Base-by-base conservation (phyloP, 2,888 invertebrate species). In the Junonia oenone region DNA sequence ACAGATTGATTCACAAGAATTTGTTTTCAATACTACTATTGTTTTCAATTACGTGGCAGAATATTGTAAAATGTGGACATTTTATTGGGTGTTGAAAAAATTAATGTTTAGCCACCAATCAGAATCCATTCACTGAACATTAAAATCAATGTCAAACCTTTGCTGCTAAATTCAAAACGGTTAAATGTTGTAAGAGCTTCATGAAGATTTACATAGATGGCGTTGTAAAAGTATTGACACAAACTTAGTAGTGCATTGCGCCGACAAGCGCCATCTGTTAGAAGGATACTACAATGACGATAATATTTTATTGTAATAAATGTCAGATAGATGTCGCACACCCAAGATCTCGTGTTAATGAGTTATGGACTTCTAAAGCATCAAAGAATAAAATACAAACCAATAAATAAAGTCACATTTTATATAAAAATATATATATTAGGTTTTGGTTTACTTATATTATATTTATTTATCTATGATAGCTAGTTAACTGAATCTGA, bases 1-100 rank as follows among this genome's bases (percentile, higher is more conserved):
- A 83, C 83, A 82, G 76, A 67, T 78, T 72, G 69, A 61, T 62
- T 61, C 64, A 64, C 67, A 68, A 73, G 70, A 80, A 77, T 73
- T 77, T 76, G 81, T 81, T 81, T 77, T 77, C 69, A 63, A 68
- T 76, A 63, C 65, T 54, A 51, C 37, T 49, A 54, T 50, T 65
- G 66, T 68, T 68, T 65, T 65, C 63, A 52, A 62, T 77, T 72
- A 75, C 74, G 75, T 74, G 75, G 73, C 66, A 63, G 31, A 51
- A 33, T 48, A 53, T 50, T 22, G 37, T 31, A 45, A 31, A 55
- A 50, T 29, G n/a, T 33, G 15, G 3, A 22, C 4, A 51, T 55
- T 11, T 27, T 31, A 63, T 67, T 66, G 67, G 66, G 9, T 52
- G 33, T 22, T 56, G 51, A n/a, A 43, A 14, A 13, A 1, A 17